Evolutionary conservation across 1,140 invertebrate genomes (phyloP).

Genomic region (Drosophila miranda): DNA sequence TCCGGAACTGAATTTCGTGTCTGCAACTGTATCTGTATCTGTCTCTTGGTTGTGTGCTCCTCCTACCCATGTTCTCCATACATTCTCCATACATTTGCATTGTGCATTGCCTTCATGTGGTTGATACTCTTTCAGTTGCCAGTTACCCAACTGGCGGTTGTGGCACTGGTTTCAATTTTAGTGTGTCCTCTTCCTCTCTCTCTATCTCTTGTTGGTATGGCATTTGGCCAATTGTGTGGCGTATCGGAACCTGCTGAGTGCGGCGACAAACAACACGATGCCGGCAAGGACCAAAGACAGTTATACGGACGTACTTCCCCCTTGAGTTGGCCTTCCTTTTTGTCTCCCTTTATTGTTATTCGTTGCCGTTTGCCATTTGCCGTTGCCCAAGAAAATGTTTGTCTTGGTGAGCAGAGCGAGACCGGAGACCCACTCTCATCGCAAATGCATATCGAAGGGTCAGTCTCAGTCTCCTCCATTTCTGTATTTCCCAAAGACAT

Average conservation of each 20-base stretch:
- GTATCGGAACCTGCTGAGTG: constrained; percentile 44
- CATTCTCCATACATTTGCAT: constrained; percentile 47
- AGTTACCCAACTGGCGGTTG: constrained; percentile 51
- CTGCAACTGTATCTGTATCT: neutral
- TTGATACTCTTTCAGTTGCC: constrained; percentile 47
- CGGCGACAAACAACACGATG: constrained; percentile 34
- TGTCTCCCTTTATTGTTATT: constrained; percentile 44
- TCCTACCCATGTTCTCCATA: neutral
- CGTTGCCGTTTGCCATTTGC: constrained; percentile 3
- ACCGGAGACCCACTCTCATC: neutral
- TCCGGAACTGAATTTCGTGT: constrained; percentile 27
- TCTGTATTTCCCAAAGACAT: constrained; percentile 34
- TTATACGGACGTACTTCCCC: constrained; percentile 10
- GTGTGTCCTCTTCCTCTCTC: constrained; percentile 8
- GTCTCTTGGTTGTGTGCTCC: too few species aligned
- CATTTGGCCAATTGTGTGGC: constrained; percentile 58
- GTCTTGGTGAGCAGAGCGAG: constrained; percentile 5
- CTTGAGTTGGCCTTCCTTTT: constrained; percentile 21
- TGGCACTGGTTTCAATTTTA: constrained; percentile 56
- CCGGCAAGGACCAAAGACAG: neutral
- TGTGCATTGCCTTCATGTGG: constrained; percentile 38
- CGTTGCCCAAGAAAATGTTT: constrained; percentile 29
- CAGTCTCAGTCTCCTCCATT: constrained; percentile 1
- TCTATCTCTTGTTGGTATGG: constrained; percentile 31
- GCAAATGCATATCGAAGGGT: constrained; percentile 45